Conservation (phyloP, 2,888 invertebrate genomes). For the Drosophila nr. medialis region DNA sequence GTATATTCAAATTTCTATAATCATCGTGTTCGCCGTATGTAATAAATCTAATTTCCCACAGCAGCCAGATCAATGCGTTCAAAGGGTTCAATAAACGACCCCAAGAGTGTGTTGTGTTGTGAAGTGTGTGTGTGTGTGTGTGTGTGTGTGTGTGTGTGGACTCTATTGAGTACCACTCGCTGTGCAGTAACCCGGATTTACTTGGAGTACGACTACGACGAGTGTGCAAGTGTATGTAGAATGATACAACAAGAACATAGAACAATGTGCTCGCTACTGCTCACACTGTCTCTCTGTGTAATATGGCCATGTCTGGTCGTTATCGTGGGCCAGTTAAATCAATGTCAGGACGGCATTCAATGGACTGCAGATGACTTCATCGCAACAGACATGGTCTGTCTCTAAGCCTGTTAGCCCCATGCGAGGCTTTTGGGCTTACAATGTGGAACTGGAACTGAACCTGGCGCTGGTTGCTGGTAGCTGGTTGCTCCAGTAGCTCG, state of each 20-base stretch:
- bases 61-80: conserved; percentile 22
- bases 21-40: conserved; percentile 48
- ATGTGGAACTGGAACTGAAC: conserved; percentile 1
- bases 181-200: conserved; percentile 46
- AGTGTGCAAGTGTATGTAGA: not conserved
- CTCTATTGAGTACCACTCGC: conserved; percentile 17
- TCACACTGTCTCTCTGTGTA: not conserved
- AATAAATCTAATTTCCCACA: conserved; percentile 71
- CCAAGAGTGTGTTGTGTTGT: conserved; percentile 14
- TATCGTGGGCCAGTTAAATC: conserved; percentile 52
- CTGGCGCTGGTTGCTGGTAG: conserved; percentile 1
- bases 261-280: conserved; percentile 27
- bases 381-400: conserved; percentile 1
- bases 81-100: conserved; percentile 61
- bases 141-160: not conserved
- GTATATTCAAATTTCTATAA: conserved; percentile 54
- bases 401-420: conserved; percentile 45
- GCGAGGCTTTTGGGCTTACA: conserved; percentile 46
- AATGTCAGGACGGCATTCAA: conserved; percentile 49
- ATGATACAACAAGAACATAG: conserved; percentile 4
- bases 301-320: conserved; percentile 33
- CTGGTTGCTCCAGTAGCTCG: conserved; percentile 26
- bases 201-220: conserved; percentile 6
- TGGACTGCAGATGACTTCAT: conserved; percentile 58
- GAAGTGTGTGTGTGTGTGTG: not conserved